Percentiles rank a stretch among this genome's conserved stretches.
These are phyloP conservation scores for Aspiorhynchus laticeps DNA, from an alignment of 2,113 vertebrate genomes.

Conservation along the genomic window DNA sequence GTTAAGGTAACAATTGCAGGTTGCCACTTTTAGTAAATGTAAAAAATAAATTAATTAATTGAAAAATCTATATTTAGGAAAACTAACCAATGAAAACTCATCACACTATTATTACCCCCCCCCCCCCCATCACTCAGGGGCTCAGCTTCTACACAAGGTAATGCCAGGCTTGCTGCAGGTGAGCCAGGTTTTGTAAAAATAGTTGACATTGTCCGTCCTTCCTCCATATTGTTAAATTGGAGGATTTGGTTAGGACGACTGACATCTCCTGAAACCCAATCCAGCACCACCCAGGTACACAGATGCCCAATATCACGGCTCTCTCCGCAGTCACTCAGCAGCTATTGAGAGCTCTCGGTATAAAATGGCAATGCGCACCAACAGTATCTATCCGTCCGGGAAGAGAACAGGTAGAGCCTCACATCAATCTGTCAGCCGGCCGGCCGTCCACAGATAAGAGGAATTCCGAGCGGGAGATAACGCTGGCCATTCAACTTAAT, in stretches of 20 bases:
- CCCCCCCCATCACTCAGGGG: background rate
- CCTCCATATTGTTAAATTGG: constrained; percentile 43
- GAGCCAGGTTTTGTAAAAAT: background rate
- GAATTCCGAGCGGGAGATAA: constrained; percentile 75
- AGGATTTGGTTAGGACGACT: constrained; percentile 38
- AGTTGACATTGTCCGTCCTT: constrained; percentile 37
- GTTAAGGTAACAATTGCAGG: background rate
- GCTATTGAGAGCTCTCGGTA: constrained; percentile 83
- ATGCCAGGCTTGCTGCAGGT: background rate
- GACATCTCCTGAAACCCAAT: constrained; percentile 80
- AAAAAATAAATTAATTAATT: background rate
- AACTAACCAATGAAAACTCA: background rate
- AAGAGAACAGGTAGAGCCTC: constrained; percentile 78
- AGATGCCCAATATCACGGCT: constrained; percentile 77
- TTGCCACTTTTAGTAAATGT: no score
- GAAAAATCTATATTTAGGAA: background rate
- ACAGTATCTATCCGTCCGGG: constrained; percentile 61
- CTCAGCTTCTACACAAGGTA: background rate
- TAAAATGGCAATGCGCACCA: constrained; percentile 76
- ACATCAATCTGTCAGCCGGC: constrained; percentile 82
- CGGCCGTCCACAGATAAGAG: constrained; percentile 79
- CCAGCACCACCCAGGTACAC: constrained; percentile 77
- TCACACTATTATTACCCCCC: background rate
- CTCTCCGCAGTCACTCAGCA: constrained; percentile 84
- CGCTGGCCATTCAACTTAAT: constrained; percentile 77